These are phyloP conservation scores for Misgurnus anguillicaudatus DNA, from an alignment of 2,113 vertebrate genomes.

Conservation along the genomic window DNA sequence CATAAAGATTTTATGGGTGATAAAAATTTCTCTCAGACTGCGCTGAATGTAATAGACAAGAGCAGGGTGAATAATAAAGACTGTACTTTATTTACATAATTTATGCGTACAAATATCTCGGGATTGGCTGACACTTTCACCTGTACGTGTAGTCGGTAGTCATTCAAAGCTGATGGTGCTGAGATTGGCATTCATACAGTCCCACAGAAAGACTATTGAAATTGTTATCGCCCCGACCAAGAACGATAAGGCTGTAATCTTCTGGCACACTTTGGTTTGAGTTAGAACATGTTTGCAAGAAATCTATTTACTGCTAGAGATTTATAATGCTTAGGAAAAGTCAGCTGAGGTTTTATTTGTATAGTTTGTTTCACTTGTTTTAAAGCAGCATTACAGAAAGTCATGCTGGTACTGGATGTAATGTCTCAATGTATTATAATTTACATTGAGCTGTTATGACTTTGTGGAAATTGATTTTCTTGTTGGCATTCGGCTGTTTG, in stretches of 20 bases:
- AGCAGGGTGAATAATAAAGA: neutral
- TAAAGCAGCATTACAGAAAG: too few species aligned
- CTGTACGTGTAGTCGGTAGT: neutral
- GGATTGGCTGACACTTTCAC: neutral
- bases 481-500: too few species aligned
- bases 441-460: too few species aligned
- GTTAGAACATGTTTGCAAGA: too few species aligned
- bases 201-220: neutral
- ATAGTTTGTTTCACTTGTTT: too few species aligned
- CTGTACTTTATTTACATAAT: neutral
- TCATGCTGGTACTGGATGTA: too few species aligned
- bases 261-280: neutral
- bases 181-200: neutral
- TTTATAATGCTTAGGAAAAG: too few species aligned
- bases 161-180: neutral
- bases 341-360: too few species aligned
- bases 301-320: too few species aligned
- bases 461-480: too few species aligned
- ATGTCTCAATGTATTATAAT: too few species aligned
- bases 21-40: neutral
- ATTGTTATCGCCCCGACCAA: neutral
- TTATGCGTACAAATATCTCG: neutral
- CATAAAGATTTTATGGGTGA: slow-evolving; percentile 18
- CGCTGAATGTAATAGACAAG: neutral
- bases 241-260: neutral